These are phyloP conservation scores for Hedychridium roseum DNA, from an alignment of 2,888 invertebrate genomes.

Conservation along the genomic window DNA sequence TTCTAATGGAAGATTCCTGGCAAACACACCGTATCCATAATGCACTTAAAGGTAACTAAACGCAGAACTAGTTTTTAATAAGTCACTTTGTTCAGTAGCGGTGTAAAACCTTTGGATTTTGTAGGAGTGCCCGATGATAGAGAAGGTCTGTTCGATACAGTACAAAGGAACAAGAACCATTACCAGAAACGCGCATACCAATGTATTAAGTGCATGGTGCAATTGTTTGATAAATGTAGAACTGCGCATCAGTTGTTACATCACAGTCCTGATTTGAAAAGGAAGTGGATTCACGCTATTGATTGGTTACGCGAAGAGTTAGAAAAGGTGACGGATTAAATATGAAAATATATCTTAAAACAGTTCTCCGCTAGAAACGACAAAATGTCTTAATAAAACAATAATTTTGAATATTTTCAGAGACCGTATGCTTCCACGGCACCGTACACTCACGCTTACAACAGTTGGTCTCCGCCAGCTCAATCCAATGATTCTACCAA, in stretches of 20 bases:
- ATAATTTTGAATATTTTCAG: conserved; percentile 37
- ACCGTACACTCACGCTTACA: conserved; percentile 87
- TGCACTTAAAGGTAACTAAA: conserved; percentile 80
- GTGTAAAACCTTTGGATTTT: conserved; percentile 17
- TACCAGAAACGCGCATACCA: conserved; percentile 97
- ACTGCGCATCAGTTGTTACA: conserved; percentile 82
- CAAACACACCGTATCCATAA: conserved; percentile 93
- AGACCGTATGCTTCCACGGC: conserved; percentile 69
- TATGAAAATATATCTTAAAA: neutral
- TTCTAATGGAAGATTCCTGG: conserved; percentile 95
- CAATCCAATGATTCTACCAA: conserved; percentile 95
- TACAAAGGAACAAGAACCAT: conserved; percentile 89
- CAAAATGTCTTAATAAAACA: neutral
- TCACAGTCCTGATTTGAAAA: conserved; percentile 79
- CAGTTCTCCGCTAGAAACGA: too few species aligned
- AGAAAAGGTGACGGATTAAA: conserved; percentile 71
- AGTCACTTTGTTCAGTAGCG: neutral
- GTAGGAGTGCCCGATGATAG: conserved; percentile 80
- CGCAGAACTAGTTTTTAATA: neutral
- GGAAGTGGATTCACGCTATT: conserved; percentile 88
- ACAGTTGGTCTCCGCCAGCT: conserved; percentile 91
- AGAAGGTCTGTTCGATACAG: conserved; percentile 92
- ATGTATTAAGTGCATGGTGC: conserved; percentile 94
- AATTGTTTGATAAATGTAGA: conserved; percentile 85
- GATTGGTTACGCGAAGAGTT: conserved; percentile 96